Percentiles rank a stretch among this genome's conserved stretches.
phyloP scores from a whole-genome alignment of 1,140 invertebrate species.

The Theocolax elegans region DNA sequence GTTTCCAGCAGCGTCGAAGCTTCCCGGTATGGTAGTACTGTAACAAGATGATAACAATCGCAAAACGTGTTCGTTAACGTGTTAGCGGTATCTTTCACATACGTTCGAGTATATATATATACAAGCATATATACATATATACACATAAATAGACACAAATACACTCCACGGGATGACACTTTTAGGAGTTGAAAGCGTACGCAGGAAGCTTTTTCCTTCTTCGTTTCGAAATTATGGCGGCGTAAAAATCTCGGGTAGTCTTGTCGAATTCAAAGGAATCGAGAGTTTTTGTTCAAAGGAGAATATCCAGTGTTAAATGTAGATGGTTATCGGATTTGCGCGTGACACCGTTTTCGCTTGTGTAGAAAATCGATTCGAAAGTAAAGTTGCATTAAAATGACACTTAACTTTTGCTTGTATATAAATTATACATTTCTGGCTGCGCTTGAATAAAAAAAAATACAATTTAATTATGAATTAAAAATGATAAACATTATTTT shows the following conservation, averaged over 20 bases:
- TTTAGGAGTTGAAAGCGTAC: slow-evolving; percentile 6
- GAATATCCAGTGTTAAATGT: background rate
- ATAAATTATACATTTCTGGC: slow-evolving; percentile 8
- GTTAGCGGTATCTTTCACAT: slow-evolving; percentile 31
- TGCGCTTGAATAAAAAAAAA: too few species aligned
- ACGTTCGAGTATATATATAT: too few species aligned
- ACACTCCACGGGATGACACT: slow-evolving; percentile 17
- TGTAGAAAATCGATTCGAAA: background rate
- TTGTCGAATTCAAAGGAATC: background rate
- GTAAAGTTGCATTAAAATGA: background rate
- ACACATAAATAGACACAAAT: too few species aligned
- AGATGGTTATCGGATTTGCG: background rate
- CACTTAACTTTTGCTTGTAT: background rate
- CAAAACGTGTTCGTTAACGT: slow-evolving; percentile 33
- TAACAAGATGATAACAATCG: slow-evolving; percentile 26
- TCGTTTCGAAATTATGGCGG: slow-evolving; percentile 9
- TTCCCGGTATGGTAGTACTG: slow-evolving; percentile 8
- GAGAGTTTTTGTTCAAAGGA: background rate
- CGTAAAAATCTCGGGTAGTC: background rate
- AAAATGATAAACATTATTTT: too few species aligned
- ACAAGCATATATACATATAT: too few species aligned
- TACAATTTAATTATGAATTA: too few species aligned
- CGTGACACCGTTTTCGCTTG: background rate
- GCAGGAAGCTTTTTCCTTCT: slow-evolving; percentile 6
- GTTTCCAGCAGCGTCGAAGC: slow-evolving; percentile 9